Percentiles rank a stretch among this genome's conserved stretches.
phyloP scores from a whole-genome alignment of 2,797 vertebrate species.

The Mormyrops boulengeri region DNA sequence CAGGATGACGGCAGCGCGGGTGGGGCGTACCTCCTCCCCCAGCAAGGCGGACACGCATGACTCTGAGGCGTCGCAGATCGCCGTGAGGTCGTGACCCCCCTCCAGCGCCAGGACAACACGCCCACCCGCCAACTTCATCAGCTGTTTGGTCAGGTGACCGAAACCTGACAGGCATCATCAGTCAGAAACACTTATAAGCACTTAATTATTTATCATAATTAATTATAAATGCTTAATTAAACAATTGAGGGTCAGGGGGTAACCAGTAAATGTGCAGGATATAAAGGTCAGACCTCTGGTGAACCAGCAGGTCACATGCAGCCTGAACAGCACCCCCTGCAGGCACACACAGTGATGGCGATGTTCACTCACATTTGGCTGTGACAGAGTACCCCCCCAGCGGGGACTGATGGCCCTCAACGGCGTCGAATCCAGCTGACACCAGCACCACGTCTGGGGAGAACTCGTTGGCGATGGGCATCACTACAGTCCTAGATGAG shows the following conservation, averaged over 20 bases:
- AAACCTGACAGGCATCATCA: slow-evolving; percentile 66
- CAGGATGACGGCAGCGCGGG: background rate
- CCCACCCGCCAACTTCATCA: slow-evolving; percentile 86
- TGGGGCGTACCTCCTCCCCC: slow-evolving; percentile 70
- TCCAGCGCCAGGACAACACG: slow-evolving; percentile 88
- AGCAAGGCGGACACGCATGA: slow-evolving; percentile 82
- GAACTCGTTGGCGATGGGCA: slow-evolving; percentile 90
- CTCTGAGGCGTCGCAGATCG: slow-evolving; percentile 90
- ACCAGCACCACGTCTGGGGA: slow-evolving; percentile 88
- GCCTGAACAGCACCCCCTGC: background rate
- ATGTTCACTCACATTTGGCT: slow-evolving; percentile 77
- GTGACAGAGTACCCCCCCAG: slow-evolving; percentile 91
- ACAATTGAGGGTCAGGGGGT: background rate
- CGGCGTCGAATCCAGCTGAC: slow-evolving; percentile 89
- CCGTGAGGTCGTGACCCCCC: slow-evolving; percentile 83
- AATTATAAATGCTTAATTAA: background rate
- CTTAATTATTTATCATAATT: background rate
- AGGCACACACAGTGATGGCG: background rate
- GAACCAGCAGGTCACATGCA: background rate
- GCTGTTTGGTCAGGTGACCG: slow-evolving; percentile 84
- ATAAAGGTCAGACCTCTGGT: background rate
- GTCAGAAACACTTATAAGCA: background rate
- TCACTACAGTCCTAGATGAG: slow-evolving; percentile 76
- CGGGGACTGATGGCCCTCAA: slow-evolving; percentile 89
- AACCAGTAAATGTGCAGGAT: background rate